Base-by-base conservation (phyloP, 2,113 vertebrate species). In the Clinocottus analis region DNA sequence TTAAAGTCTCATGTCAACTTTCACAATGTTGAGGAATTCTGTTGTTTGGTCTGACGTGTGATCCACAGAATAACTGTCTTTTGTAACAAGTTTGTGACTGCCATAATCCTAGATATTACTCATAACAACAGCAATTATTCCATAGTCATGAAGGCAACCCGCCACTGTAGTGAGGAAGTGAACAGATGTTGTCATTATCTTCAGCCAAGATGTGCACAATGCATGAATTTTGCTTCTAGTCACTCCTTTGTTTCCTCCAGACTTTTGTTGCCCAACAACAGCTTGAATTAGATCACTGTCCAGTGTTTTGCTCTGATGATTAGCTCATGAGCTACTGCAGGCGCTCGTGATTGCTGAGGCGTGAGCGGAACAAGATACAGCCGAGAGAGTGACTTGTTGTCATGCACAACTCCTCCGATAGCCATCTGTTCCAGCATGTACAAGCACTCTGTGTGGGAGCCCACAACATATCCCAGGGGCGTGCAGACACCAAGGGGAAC, bases 371-470 rank as follows among this genome's bases (percentile, higher is more conserved):
- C 83, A 79, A 72, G 86, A 88, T 79, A 68, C 75, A 78, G 80
- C 29, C 6, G 25, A 73, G 77, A 88, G 85, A 87, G 61, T 29
- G 82, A 90, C 85, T 88, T 51, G 89, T 88, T 89, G 86, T 83
- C 90, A 89, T 86, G 89, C 80, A 86, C 76, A 65, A 85, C 74
- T 86, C 78, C 76, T 73, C 80, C 88, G 72, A 79, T 60, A 80
- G 83, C 94, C 94, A 94, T 94, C 92, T 94, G 94, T 84, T 92
- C 83, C 78, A 5, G 62, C 61, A 71, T 87, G 89, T 93, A 89
- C 67, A 80, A 80, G 80, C 74, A 80, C 67, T 81, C 77, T 63
- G 81, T 79, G 80, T 63, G 76, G 79, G 74, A 85, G 78, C 43
- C 49, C 47, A 33, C n/a, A 72, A 71, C 58, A 25, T 51, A 33